Evolutionary conservation across 2,797 vertebrate species (phyloP), one percentile per base, ranked within the genome.

Genomic region (Phrynocephalus vlangalii): DNA sequence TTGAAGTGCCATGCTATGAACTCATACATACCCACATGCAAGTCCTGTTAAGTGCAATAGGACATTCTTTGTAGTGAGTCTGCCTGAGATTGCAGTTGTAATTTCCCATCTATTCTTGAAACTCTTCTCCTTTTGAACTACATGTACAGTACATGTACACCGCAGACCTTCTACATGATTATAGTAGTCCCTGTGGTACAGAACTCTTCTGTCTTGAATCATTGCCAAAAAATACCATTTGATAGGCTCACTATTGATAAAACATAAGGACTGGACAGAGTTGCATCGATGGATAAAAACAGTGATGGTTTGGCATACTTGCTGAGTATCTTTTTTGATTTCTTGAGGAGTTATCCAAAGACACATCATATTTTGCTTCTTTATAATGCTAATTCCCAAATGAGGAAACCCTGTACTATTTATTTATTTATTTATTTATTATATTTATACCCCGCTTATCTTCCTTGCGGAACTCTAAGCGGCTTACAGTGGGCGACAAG

Each of bases 311-410:
- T 63, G 11, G 48, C 9, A 26, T 28, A 70, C 44, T 71, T 9
- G 15, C 30, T 24, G 30, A 68, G 30, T 6, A 16, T 73, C 38
- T 16, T 78, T 18, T 50, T 71, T 78, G 33, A 83, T 63, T 30
- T 28, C 4, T 7, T 48, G 18, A 70, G 72, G 33, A 71, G 24
- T 48, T 78, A 78, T 71, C 50, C 83, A 56, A 83, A 52, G 52
- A 72, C 16, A 72, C 22, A 63, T 79, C 3, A 66, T 72, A 76
- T 71, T 83, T 70, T 60, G 66, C 81, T 60, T 87, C 50, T 82
- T 83, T 78, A 50, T 83, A 83, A 77, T 83, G 30, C 30, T 75
- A 38, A 60, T 79, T 84, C 44, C 56, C 76, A 50, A 72, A 83
- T 78, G 15, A 92, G 48, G 72, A 15, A 28, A 22, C 8, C 52